Evolutionary conservation across 1,140 invertebrate species (phyloP), one percentile per base, ranked within the genome.

Genomic region (Drosophila baimaii): DNA sequence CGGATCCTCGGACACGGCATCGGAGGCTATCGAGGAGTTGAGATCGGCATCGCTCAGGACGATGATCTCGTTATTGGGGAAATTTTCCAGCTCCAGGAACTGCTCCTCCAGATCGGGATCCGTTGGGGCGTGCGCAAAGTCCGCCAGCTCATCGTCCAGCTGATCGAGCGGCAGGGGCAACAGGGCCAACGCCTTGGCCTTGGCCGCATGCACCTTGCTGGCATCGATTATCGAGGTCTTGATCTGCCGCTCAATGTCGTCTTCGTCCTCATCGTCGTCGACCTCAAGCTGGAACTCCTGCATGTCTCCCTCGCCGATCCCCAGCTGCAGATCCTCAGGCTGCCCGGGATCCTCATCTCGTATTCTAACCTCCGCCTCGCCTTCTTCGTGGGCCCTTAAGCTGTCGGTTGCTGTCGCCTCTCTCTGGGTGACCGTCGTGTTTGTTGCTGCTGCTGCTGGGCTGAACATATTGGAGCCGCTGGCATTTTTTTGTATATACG

Each of bases 401-500:
- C 25, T 52, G 54, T 54, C 19, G 31, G 19, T 6, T 35, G 19
- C 8, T 12, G 43, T 29, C 17, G 37, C 39, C 21, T 44, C 56
- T 41, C n/a, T 6, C 44, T 54, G 17, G n/a, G 23, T 56, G 31
- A 44, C 51, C 47, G 33, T 4, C n/a, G 44, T 43, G 44, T 43
- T 62, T 43, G 47, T 5, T 49, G 58, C 57, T 64, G 65, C 9
- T 49, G 58, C 57, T 64, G 65, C 51, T 56, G 63, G 64, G 47
- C 91, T 85, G 65, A 92, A 92, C 76, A 92, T 81, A 15, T 74
- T 83, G 9, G 79, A 79, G 43, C 80, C 73, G 76, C 70, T 92
- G 33, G 90, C 91, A 92, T 91, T 92, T 73, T 92, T 92, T 73
- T 92, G 91, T 77, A 92, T 91, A 59, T 90, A 91, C 47, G 86